These are phyloP conservation scores for Zaprionus lineosus DNA, from an alignment of 2,888 invertebrate genomes.

Conservation along the genomic window DNA sequence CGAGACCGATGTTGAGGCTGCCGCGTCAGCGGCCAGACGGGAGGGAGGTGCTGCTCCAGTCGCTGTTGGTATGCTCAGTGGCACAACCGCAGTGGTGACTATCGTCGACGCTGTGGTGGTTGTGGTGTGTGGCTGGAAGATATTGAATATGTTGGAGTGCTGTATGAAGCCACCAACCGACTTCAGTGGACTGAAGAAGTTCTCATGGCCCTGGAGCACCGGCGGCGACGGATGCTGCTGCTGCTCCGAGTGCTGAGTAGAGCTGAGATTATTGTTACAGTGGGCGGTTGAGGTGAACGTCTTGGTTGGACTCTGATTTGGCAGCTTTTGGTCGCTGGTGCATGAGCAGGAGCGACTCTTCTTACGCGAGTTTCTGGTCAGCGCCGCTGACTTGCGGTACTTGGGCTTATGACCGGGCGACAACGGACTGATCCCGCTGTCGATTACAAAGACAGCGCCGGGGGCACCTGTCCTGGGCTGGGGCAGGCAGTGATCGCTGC, in stretches of 20 bases:
- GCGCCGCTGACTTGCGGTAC: conserved; percentile 69
- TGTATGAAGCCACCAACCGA: conserved; percentile 83
- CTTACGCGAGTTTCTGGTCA: conserved; percentile 52
- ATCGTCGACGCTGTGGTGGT: conserved; percentile 21
- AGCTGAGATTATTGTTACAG: conserved; percentile 41
- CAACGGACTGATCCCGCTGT: conserved; percentile 66
- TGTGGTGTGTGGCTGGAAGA: conserved; percentile 70
- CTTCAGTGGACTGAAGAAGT: conserved; percentile 83
- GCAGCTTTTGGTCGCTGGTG: conserved; percentile 44
- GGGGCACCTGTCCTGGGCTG: conserved; percentile 34
- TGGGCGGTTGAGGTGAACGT: conserved; percentile 5
- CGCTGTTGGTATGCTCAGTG: neutral
- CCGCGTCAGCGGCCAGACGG: conserved; percentile 24
- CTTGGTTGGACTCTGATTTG: conserved; percentile 31
- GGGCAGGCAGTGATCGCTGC: conserved; percentile 57
- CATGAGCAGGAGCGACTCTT: conserved; percentile 72
- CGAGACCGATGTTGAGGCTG: conserved; percentile 39
- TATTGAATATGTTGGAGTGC: conserved; percentile 82
- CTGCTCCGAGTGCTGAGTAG: conserved; percentile 18
- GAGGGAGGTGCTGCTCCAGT: conserved; percentile 20
- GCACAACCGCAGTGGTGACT: conserved; percentile 8
- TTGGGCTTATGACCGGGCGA: conserved; percentile 76
- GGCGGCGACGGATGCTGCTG: conserved; percentile 34
- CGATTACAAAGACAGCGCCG: conserved; percentile 71
- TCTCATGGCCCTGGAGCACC: conserved; percentile 71